These are phyloP conservation scores for Puntigrus tetrazona DNA, from an alignment of 2,113 vertebrate genomes.

Conservation along the genomic window DNA sequence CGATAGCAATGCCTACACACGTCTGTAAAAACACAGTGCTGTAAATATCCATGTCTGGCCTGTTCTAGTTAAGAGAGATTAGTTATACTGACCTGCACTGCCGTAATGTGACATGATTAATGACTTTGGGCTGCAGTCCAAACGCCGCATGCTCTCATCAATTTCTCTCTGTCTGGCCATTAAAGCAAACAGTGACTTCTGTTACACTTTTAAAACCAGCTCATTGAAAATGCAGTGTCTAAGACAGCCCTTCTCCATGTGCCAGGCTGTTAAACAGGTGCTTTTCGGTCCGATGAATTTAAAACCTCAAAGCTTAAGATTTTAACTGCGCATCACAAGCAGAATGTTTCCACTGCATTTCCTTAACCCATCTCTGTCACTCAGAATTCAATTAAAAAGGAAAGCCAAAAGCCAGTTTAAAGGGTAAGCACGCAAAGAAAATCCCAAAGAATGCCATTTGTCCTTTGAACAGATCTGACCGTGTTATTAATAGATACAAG, in stretches of 20 bases:
- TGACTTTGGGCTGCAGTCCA: constrained; percentile 5
- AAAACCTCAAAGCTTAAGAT: background rate
- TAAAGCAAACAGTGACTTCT: background rate
- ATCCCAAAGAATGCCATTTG: background rate
- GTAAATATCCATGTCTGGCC: background rate
- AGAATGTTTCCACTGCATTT: background rate
- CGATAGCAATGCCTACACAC: background rate
- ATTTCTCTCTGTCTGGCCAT: constrained; percentile 20
- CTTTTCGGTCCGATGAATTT: background rate
- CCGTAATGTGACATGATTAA: constrained; percentile 8
- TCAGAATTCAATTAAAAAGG: background rate
- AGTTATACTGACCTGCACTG: background rate
- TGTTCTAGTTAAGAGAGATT: background rate
- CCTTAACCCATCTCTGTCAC: background rate
- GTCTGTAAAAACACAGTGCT: background rate
- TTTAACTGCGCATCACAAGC: background rate
- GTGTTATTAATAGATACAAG: constrained; percentile 5
- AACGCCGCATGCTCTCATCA: background rate
- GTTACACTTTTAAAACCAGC: background rate
- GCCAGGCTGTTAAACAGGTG: background rate
- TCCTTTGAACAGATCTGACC: constrained; percentile 5
- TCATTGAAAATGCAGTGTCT: background rate
- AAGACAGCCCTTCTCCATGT: background rate
- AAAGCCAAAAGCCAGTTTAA: background rate
- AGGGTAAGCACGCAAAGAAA: background rate